Evolutionary conservation across 2,888 invertebrate genomes (phyloP), one percentile per base, ranked within the genome.

Genomic region (Polydrusus tereticollis): DNA sequence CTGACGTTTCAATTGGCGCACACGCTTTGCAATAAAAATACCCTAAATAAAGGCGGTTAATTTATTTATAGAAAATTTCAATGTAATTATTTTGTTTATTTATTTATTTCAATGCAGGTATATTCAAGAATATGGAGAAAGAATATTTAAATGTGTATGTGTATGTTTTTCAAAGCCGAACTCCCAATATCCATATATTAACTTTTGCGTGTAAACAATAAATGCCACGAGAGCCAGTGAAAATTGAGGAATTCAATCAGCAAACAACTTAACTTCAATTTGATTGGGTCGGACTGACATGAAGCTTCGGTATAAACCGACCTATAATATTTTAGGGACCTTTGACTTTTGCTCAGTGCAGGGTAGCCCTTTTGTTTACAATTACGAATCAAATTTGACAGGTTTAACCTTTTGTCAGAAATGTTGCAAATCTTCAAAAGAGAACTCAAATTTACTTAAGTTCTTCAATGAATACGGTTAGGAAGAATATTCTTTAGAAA

Each of bases 1-100:
- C 52, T 58, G 58, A 67, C 43, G 12, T 58, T 23, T 16, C n/a
- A 8, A 38, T 65, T 65, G 65, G 65, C 55, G 55, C 41, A 41
- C 18, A 29, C 5, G 12, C 14, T 8, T 33, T 26, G 12, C 10
- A 6, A 45, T 1, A 2, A 66, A 66, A 66, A 43, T 20, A 57
- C 18, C 66, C 66, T 57, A 43, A 16, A 23, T 21, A 18, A 33
- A 36, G 63, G 63, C 63, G 63, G 58, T 21, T 21, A 38, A 38
- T 14, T 55, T 55, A 47, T 47, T 23, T 47, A 23, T 12, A n/a
- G 2, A 2, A 36, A 1, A 36, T 36, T 36, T 36, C 1, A n/a
- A n/a, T n/a, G n/a, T n/a, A n/a, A n/a, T n/a, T n/a, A n/a, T n/a
- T n/a, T n/a, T n/a, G n/a, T n/a, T n/a, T n/a, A n/a, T n/a, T n/a